Evolutionary conservation across 1,140 invertebrate species (phyloP), one percentile per base, ranked within the genome.

Genomic region (Lanistes nyassanus): DNA sequence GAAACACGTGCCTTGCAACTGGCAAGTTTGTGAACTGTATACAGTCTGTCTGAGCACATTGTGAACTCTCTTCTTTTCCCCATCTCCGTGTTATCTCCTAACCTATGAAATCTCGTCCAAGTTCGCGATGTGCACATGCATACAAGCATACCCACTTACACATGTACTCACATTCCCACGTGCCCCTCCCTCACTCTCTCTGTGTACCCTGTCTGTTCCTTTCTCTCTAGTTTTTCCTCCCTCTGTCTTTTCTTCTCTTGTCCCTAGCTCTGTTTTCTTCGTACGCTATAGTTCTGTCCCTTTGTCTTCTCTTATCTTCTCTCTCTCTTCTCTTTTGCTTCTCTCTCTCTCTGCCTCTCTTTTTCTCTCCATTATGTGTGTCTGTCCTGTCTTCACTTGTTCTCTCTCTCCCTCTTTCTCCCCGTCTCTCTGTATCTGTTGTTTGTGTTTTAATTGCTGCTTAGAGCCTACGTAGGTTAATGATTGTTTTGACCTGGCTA

Each of bases 51-150:
- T n/a, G n/a, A n/a, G n/a, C n/a, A n/a, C n/a, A n/a, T n/a, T n/a
- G n/a, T n/a, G n/a, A n/a, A n/a, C 62, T 64, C 62, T 64, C 62
- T 65, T 29, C 34, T 29, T 65, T 21, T 34, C 62, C 37, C n/a
- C 19, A 21, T 65, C 62, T 9, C 37, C 62, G 3, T 3, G 26
- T 37, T 65, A 21, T 65, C 62, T 65, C 62, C 21, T 21, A 26
- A 23, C 31, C 7, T 60, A 23, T 60, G 58, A 26, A 36, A 23
- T 31, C 31, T 29, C 21, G 21, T 6, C 34, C 31, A 31, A 6
- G 2, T 19, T 34, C 21, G 26, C 31, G 16, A 34, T 6, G 37
- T 3, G 6, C 62, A 29, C 62, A 26, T 29, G 31, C 62, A 60
- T 21, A 60, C 56, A 60, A 23, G 31, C 62, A 65, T 29, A 60